Base-by-base conservation (phyloP, 2,888 invertebrate genomes). In the Chaitophorus viminalis region DNA sequence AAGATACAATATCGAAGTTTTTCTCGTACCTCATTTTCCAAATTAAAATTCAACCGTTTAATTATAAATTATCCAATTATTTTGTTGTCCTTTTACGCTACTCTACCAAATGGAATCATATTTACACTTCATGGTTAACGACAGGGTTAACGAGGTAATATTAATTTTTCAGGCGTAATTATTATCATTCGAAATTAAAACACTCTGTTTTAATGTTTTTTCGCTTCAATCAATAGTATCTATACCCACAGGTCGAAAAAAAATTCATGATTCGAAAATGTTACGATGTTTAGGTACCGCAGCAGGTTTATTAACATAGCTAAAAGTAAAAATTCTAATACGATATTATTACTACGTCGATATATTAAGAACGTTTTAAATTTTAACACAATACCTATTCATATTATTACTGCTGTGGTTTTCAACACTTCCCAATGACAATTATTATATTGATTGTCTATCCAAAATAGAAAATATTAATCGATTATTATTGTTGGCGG, bases 101-200 rank as follows among this genome's bases (percentile, higher is more conserved):
- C 39, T 70, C 17, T 25, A 52, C 31, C 70, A 70, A 82, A 18
- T 31, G 11, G 29, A 68, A 68, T 81, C 29, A 5, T 54, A 52
- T 54, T 82, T 72, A 82, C n/a, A 74, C 54, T 74, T 72, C 18
- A n/a, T 31, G 74, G n/a, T 74, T 82, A 72, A 82, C 33, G 72
- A 74, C 18, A n/a, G 25, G 74, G n/a, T 74, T 82, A 72, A 82
- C 33, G 72, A 74, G 33, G 21, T 82, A 33, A 82, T 18, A 11
- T 52, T 33, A 82, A 54, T 52, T 82, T n/a, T 25, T 6, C 31
- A 29, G 46, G 29, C 29, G 6, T 52, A 70, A 39, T 81, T 81
- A 65, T 81, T 81, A 65, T 81, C 29, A 39, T 39, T 68, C n/a
- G 14, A 36, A 60, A 25, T 54, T 14, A 60, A 65, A 79, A 79